These are phyloP conservation scores for Aproaerema taeniolella DNA, from an alignment of 2,888 invertebrate genomes.

Conservation along the genomic window DNA sequence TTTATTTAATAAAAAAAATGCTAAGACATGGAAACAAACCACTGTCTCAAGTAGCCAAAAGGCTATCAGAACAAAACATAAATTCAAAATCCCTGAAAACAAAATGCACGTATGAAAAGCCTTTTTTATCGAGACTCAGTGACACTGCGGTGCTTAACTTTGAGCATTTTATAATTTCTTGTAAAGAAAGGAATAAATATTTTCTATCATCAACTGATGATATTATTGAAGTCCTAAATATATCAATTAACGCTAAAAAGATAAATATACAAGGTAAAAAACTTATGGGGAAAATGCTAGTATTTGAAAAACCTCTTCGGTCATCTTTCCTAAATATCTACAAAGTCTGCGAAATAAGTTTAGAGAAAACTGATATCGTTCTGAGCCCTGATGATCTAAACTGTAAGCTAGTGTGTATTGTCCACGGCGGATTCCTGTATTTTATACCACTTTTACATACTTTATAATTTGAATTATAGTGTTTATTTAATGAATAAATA, in stretches of 20 bases:
- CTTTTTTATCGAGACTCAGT: neutral
- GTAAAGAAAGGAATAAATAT: neutral
- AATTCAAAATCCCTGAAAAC: neutral
- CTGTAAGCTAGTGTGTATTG: conserved; percentile 13
- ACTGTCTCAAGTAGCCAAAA: conserved; percentile 9
- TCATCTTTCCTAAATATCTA: conserved; percentile 11
- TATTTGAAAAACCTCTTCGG: conserved; percentile 11
- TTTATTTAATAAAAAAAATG: conserved; percentile 17
- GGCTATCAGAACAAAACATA: conserved; percentile 1
- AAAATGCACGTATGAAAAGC: neutral
- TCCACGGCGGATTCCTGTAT: conserved; percentile 8
- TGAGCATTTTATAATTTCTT: neutral
- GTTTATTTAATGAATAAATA: no score
- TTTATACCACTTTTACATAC: conserved; percentile 15
- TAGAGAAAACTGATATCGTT: neutral
- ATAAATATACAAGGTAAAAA: conserved; percentile 5
- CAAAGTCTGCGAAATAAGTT: conserved; percentile 1
- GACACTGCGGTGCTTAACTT: neutral
- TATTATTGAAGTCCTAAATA: neutral
- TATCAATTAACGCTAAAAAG: neutral
- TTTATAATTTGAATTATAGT: no score
- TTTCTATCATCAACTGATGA: neutral
- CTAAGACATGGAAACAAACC: conserved; percentile 11
- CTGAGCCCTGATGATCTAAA: conserved; percentile 11
- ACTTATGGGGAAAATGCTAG: neutral